Evolutionary conservation across 2,797 vertebrate species (phyloP).

Genomic region (Etheostoma perlongum): DNA sequence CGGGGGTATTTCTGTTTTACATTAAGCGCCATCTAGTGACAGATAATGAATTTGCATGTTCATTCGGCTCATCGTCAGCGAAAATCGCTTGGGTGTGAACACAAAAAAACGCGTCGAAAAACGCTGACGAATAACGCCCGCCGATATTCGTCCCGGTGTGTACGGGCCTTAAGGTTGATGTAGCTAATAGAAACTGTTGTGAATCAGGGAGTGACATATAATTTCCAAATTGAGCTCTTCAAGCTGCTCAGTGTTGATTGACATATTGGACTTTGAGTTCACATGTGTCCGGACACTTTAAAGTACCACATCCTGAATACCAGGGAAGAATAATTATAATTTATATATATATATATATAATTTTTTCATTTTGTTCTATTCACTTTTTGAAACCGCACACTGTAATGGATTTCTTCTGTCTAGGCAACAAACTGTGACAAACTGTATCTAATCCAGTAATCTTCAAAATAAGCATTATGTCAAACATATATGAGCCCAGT

Average conservation of each 20-base stretch:
- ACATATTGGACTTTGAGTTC: not conserved
- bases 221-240: not conserved
- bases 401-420: not conserved
- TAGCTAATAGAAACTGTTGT: constrained; percentile 4
- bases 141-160: too few species aligned
- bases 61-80: too few species aligned
- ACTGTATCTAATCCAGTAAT: not conserved
- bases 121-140: too few species aligned
- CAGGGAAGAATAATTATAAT: not conserved
- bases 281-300: not conserved
- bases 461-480: constrained; percentile 3
- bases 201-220: not conserved
- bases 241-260: constrained; percentile 2
- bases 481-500: not conserved
- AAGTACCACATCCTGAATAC: not conserved
- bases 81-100: too few species aligned
- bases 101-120: too few species aligned
- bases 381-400: not conserved
- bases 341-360: too few species aligned
- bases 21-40: too few species aligned
- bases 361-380: not conserved
- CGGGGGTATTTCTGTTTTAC: too few species aligned
- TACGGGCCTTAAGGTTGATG: too few species aligned
- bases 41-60: too few species aligned
- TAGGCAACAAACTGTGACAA: not conserved